Evolutionary conservation across 1,140 invertebrate species (phyloP), one percentile per base, ranked within the genome.

Genomic region (Leptinotarsa texana): DNA sequence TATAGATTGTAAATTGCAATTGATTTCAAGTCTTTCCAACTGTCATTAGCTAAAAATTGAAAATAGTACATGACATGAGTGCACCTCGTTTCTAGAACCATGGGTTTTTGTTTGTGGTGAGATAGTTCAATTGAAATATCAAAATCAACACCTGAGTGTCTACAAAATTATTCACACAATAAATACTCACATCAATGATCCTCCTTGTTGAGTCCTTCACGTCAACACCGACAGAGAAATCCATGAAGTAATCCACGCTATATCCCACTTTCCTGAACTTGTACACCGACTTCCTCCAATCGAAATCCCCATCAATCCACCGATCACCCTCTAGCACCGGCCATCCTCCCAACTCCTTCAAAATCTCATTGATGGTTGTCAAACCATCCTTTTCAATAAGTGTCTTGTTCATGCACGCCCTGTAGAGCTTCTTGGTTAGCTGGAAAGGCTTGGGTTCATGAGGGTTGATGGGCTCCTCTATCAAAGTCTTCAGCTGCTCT

Each of bases 231-330:
- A 98, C 92, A 49, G 94, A 95, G 79, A 98, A 95, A 81, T 97
- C 95, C n/a, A 98, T 89, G 82, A 97, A 92, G 82, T 97, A 96
- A 84, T 97, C 95, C 61, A 95, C 92, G 6, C 93, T 95, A 83
- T 95, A 96, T 4, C 96, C 96, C 5, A 89, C 85, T 67, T 87
- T 86, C 21, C 93, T 88, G 86, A 95, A 96, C 72, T 90, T 92
- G 86, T 93, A 95, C 4, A 96, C 91, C 11, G 92, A 92, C 75
- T 95, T 88, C 80, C 91, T 92, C 95, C 95, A 97, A 63, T 91
- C 89, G 42, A 86, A 85, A 2, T 88, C 83, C 22, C 88, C 89
- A 0, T 88, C 87, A 73, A 92, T 88, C 96, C 96, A 98, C 1
- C 79, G 79, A 4, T 92, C 88, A 0, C 92, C 94, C 78, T 94